phyloP scores from a whole-genome alignment of 2,888 invertebrate species.

The Conomelus anceps region DNA sequence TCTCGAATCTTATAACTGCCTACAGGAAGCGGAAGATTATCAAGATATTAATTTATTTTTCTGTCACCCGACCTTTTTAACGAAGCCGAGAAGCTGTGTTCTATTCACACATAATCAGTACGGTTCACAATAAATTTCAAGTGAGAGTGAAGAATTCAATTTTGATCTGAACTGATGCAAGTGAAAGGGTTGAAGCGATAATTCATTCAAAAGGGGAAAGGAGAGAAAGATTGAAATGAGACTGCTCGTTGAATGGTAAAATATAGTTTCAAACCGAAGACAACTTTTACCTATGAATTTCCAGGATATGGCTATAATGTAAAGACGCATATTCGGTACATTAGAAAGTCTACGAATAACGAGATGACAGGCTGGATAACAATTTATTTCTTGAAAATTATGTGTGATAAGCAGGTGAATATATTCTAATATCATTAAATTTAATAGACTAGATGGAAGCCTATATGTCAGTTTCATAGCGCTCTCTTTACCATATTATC shows the following conservation, averaged over 20 bases:
- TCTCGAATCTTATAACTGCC: not conserved
- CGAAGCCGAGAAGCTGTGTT: not conserved
- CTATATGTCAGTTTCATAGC: not conserved
- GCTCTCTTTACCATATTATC: not conserved
- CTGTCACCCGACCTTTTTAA: not conserved
- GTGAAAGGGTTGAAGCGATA: not conserved
- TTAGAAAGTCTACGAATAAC: not conserved
- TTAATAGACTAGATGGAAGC: not conserved
- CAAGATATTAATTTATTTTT: too few relatives aligned
- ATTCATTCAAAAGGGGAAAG: not conserved
- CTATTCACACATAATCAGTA: not conserved
- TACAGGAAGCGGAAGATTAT: not conserved
- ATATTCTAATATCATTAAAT: not conserved
- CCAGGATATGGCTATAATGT: not conserved
- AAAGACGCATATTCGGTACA: not conserved
- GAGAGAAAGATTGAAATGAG: not conserved
- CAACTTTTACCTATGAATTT: not conserved
- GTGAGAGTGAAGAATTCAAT: not conserved
- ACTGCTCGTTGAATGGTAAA: not conserved
- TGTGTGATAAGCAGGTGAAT: not conserved
- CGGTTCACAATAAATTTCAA: not conserved
- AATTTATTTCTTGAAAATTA: not conserved
- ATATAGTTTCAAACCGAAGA: not conserved
- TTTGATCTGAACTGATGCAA: not conserved
- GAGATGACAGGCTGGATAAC: not conserved